These are phyloP conservation scores for Digitonthophagus gazella DNA, from an alignment of 2,888 invertebrate species.

Conservation along the genomic window DNA sequence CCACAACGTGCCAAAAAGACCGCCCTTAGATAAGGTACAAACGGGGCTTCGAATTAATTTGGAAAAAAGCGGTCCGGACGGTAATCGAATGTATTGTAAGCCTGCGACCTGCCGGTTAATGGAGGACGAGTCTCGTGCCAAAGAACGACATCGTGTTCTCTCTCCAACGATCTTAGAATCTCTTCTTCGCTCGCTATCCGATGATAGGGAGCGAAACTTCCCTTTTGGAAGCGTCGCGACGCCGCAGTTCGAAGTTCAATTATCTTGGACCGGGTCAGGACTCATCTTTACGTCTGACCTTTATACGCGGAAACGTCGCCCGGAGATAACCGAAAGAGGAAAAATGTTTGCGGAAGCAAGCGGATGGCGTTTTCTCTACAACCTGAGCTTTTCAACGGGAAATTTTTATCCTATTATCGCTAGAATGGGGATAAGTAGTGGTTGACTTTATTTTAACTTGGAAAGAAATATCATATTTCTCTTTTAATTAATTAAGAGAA, in stretches of 20 bases:
- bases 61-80: conserved; percentile 1
- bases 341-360: not conserved
- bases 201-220: no score
- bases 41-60: conserved; percentile 4
- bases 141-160: not conserved
- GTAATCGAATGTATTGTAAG: conserved; percentile 17
- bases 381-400: no score
- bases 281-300: conserved; percentile 8
- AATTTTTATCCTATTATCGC: no score
- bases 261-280: not conserved
- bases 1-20: not conserved
- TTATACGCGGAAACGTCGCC: not conserved
- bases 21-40: conserved; percentile 1
- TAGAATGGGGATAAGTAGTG: no score
- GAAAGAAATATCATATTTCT: no score
- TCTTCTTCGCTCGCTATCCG: no score
- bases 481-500: no score
- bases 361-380: no score
- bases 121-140: not conserved
- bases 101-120: conserved; percentile 9
- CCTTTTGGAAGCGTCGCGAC: no score
- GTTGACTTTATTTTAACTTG: no score
- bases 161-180: no score
- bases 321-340: not conserved
- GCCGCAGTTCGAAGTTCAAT: no score